Evolutionary conservation across 30 jellyfish, hydroid and myxozoan species (phyloP).

Genomic region (Sanderia malayensis): DNA sequence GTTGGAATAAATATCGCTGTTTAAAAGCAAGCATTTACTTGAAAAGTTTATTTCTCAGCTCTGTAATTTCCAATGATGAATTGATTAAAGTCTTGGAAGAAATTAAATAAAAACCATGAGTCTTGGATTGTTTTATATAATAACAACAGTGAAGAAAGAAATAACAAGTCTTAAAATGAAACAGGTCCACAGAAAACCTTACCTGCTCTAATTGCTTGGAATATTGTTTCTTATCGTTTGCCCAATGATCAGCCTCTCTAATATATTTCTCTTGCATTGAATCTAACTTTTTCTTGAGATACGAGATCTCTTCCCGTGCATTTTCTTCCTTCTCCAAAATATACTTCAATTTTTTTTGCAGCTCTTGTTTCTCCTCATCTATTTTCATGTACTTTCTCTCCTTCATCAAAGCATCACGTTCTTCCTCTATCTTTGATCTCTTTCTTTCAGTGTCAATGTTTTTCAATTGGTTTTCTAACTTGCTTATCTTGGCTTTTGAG

Average conservation of each 20-base stretch:
- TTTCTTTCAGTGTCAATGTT: constrained; percentile 45
- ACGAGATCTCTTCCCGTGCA: constrained; percentile 30
- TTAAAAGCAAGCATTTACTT: not conserved
- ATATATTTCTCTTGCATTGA: constrained; percentile 21
- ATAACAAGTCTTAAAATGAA: too few species aligned
- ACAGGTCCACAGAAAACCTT: too few species aligned
- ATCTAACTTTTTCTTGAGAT: constrained; percentile 37
- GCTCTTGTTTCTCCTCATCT: constrained; percentile 34
- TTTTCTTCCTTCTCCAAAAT: constrained; percentile 52
- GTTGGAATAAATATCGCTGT: not conserved
- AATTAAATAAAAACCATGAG: not conserved
- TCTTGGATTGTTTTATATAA: not conserved
- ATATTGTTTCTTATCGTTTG: constrained; percentile 15
- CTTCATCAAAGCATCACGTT: constrained; percentile 6
- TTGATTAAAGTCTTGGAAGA: not conserved
- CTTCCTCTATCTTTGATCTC: constrained; percentile 35
- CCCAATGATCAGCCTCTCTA: constrained; percentile 29
- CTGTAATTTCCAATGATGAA: not conserved
- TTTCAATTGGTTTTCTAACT: constrained; percentile 42
- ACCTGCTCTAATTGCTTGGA: constrained; percentile 45
- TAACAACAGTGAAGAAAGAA: not conserved
- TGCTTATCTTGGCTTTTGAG: constrained; percentile 27
- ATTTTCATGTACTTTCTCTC: constrained; percentile 37
- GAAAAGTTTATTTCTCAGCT: not conserved
- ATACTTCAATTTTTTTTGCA: constrained; percentile 28